Conservation (phyloP, 2,113 vertebrate genomes). For the Apteryx mantelli region DNA sequence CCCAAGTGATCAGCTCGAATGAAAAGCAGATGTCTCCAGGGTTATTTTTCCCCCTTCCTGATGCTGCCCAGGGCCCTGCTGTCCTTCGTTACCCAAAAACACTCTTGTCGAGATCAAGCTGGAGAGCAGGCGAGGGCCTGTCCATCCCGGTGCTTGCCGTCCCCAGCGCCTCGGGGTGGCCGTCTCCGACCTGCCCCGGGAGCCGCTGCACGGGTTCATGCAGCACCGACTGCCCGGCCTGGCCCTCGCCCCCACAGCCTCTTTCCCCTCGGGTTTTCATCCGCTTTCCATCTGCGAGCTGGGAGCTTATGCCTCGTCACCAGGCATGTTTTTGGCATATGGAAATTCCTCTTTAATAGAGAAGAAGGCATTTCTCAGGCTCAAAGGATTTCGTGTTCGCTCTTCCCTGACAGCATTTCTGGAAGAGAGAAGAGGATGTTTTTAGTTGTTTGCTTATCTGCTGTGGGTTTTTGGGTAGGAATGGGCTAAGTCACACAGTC, state of each 20-base stretch:
- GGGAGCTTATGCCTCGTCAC: neutral
- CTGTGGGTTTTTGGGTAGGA: neutral
- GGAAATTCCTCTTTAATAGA: neutral
- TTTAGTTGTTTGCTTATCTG: neutral
- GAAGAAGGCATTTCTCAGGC: neutral
- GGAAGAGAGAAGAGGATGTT: neutral
- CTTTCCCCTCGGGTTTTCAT: neutral
- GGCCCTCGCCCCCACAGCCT: neutral
- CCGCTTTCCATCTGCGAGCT: rapidly evolving
- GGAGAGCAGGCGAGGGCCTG: neutral
- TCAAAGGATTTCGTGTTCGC: neutral
- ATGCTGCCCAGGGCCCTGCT: neutral
- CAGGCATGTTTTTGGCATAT: neutral
- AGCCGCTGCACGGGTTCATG: neutral
- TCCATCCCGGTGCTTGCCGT: neutral
- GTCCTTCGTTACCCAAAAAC: neutral
- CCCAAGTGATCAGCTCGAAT: neutral
- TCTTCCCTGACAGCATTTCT: neutral
- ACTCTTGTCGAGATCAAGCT: neutral
- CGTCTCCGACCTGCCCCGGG: rapidly evolving
- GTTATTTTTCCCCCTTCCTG: neutral
- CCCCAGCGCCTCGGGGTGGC: neutral
- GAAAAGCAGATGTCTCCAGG: conserved; percentile 13
- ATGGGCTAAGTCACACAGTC: neutral
- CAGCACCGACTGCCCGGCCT: rapidly evolving